phyloP scores from a whole-genome alignment of 2,888 invertebrate species.

The Eupithecia subumbrata region DNA sequence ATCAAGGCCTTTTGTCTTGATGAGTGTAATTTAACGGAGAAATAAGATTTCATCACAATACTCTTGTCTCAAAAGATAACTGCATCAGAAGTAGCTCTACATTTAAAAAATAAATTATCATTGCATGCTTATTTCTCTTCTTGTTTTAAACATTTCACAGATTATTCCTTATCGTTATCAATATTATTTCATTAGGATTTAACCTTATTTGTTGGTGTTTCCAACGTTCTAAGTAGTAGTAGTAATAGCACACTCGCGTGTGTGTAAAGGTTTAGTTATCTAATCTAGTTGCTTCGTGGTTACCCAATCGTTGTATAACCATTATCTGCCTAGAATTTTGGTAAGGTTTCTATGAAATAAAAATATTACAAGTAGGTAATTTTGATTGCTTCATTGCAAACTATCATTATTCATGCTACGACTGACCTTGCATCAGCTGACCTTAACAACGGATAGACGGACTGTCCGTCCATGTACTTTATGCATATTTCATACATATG shows the following conservation, averaged over 20 bases:
- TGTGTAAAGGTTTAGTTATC: slow-evolving; percentile 20
- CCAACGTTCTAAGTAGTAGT: neutral
- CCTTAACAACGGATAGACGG: slow-evolving; percentile 48
- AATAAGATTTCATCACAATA: slow-evolving; percentile 9
- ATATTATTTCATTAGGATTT: neutral
- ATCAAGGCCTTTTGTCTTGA: slow-evolving; percentile 28
- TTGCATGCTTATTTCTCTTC: neutral
- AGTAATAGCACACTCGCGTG: neutral
- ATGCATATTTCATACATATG: neutral
- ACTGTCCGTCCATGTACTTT: slow-evolving; percentile 23
- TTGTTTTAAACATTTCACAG: neutral
- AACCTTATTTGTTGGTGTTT: neutral
- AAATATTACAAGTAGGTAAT: slow-evolving; percentile 1
- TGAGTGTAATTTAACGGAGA: neutral
- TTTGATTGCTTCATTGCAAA: slow-evolving; percentile 33
- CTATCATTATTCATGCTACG: slow-evolving; percentile 48
- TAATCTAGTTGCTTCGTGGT: slow-evolving; percentile 22
- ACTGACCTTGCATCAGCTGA: slow-evolving; percentile 51
- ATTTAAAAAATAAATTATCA: neutral
- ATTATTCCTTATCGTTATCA: neutral
- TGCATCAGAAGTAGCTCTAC: neutral
- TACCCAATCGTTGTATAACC: slow-evolving; percentile 15
- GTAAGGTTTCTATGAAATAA: slow-evolving; percentile 3
- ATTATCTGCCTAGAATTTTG: slow-evolving; percentile 7
- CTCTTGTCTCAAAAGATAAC: neutral